Evolutionary conservation across 2,888 invertebrate genomes (phyloP).

Genomic region (Anthrax anthrax): DNA sequence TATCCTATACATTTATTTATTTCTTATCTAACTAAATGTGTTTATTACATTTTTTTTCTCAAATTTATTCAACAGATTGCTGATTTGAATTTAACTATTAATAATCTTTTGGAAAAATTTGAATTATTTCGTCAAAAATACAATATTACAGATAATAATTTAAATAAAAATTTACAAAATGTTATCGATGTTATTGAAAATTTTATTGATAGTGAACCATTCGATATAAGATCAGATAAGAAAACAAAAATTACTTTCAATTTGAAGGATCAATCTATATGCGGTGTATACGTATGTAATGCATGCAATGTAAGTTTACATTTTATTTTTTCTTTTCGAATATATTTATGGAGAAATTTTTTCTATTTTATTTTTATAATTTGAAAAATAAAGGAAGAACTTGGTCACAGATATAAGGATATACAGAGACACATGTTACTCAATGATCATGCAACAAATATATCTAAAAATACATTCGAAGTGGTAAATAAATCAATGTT

Average conservation of each 20-base stretch:
- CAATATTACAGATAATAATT: conserved; percentile 1
- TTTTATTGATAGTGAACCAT: conserved; percentile 5
- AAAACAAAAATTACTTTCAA: conserved; percentile 1
- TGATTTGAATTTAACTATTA: conserved; percentile 8
- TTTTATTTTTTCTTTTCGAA: not conserved
- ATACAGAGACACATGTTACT: not conserved
- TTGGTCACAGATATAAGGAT: not conserved
- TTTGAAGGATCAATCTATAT: conserved; percentile 1
- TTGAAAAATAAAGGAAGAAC: not conserved
- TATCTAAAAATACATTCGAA: no score
- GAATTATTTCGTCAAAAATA: conserved; percentile 1
- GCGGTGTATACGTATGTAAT: not conserved
- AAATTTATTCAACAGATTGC: conserved; percentile 1
- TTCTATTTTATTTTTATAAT: not conserved
- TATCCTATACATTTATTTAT: not conserved
- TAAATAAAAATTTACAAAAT: conserved; percentile 1
- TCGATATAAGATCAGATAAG: not conserved
- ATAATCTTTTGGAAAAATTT: conserved; percentile 3
- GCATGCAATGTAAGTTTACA: conserved; percentile 2
- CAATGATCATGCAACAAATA: not conserved
- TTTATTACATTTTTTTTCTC: not conserved
- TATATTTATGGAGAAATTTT: not conserved
- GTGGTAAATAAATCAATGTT: no score
- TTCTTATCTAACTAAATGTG: not conserved
- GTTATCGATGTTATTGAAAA: conserved; percentile 5